Conservation (phyloP, 2,888 invertebrate genomes). For the Reticulitermes lucifugus region DNA sequence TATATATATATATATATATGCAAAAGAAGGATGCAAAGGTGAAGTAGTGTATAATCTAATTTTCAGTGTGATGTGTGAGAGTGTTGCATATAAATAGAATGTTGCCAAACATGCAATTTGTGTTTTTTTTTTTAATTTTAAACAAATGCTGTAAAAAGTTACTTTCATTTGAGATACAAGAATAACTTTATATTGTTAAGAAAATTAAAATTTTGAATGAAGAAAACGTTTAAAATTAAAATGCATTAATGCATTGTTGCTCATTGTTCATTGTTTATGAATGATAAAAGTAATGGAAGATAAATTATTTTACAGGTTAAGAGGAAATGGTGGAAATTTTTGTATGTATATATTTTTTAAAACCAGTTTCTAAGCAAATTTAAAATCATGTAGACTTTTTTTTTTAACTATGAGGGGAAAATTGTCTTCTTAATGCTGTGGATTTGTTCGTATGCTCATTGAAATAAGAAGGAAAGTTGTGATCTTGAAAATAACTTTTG, state of each 20-base stretch:
- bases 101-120: constrained; percentile 19
- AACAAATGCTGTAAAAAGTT: neutral
- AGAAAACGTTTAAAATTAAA: constrained; percentile 11
- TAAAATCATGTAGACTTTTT: neutral
- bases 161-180: neutral
- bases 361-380: constrained; percentile 26
- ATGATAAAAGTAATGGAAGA: constrained; percentile 33
- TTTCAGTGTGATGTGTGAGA: constrained; percentile 33
- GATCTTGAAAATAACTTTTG: neutral
- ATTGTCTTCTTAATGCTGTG: neutral
- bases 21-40: neutral
- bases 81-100: constrained; percentile 24
- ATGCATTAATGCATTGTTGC: constrained; percentile 30
- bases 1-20: neutral
- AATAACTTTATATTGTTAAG: constrained; percentile 30
- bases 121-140: constrained; percentile 11
- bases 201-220: constrained; percentile 17
- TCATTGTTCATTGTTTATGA: constrained; percentile 40
- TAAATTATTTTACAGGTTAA: constrained; percentile 30
- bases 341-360: constrained; percentile 33
- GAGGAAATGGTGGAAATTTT: constrained; percentile 11
- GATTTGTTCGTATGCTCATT: constrained; percentile 3
- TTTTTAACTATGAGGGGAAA: constrained; percentile 1
- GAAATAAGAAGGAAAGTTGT: neutral
- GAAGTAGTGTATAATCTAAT: constrained; percentile 32